Evolutionary conservation across 2,888 invertebrate species (phyloP), one percentile per base, ranked within the genome.

Genomic region (Serripes groenlandicus): DNA sequence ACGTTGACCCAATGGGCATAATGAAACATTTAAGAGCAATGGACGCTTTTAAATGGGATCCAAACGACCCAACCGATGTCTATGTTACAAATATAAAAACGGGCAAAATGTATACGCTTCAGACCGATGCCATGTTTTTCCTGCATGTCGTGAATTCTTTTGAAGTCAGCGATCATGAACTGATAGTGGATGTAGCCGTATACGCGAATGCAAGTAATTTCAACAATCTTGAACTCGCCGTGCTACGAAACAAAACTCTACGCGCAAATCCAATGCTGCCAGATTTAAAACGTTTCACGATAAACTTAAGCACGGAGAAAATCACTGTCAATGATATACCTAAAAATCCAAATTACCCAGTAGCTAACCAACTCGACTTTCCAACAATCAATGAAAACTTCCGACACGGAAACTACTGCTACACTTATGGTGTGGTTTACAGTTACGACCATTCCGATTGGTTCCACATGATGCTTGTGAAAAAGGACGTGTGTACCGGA

Each of bases 61-160:
- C 86, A 1, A 82, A 90, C 18, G 56, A 81, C 1, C 73, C 79
- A 11, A 86, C 90, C 15, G 81, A 77, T 0, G 68, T 92, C 7
- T 90, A 90, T 68, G 86, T 92, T 9, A 85, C 92, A 9, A 69
- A 90, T 37, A 58, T 93, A 42, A 81, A 82, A 42, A 87, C 89
- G 0, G 90, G 91, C 0, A 64, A 82, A 9, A 77, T 91, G 7
- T 73, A 62, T 2, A 82, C 81, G 5, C 54, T 92, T 21, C 71
- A 81, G 56, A 90, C 90, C 28, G 86, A 84, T 21, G 85, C 79
- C 34, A 82, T 88, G 21, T 92, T 92, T 75, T 77, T 85, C 58
- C 90, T 92, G 89, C 93, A 93, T 71, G 90, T 91, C 71, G 85
- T 92, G 7, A 93, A 93, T 68, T 91, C 92, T 5, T 93, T 85